Percentiles rank a stretch among this genome's conserved stretches.
Evolutionary conservation across 2,888 invertebrate species (phyloP).

Genomic region (Atrina japonica): DNA sequence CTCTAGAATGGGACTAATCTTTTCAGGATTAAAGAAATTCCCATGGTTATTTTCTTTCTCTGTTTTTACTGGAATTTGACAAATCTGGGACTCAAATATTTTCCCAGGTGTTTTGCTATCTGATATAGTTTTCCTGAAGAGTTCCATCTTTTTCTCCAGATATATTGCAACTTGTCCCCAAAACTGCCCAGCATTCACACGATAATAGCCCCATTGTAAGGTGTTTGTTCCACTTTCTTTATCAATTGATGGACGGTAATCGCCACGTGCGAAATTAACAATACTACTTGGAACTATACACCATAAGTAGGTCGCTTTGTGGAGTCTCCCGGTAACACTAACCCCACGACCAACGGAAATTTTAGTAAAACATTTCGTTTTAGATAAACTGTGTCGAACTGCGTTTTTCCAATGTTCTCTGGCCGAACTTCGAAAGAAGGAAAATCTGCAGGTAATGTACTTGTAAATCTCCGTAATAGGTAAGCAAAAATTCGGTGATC

Average conservation of each 20-base stretch:
- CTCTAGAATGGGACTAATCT: not conserved
- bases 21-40: not conserved
- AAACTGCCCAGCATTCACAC: slow-evolving; percentile 61
- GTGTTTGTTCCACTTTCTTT: slow-evolving; percentile 61
- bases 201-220: slow-evolving; percentile 60
- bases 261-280: slow-evolving; percentile 62
- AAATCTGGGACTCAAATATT: slow-evolving; percentile 56
- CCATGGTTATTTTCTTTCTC: not conserved
- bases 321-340: slow-evolving; percentile 45
- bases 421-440: slow-evolving; percentile 59
- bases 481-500: slow-evolving; percentile 65
- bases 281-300: slow-evolving; percentile 64
- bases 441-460: slow-evolving; percentile 62
- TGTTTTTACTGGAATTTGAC: slow-evolving; percentile 31
- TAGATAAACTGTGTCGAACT: slow-evolving; percentile 67
- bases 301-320: slow-evolving; percentile 64
- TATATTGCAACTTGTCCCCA: slow-evolving; percentile 62
- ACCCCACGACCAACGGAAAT: slow-evolving; percentile 56
- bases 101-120: slow-evolving; percentile 46
- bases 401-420: slow-evolving; percentile 69
- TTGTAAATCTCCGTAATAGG: slow-evolving; percentile 66
- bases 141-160: slow-evolving; percentile 55
- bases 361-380: slow-evolving; percentile 69
- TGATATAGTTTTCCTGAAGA: slow-evolving; percentile 46
- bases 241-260: slow-evolving; percentile 60